Percentiles rank a stretch among this genome's conserved stretches.
These are phyloP conservation scores for Theonella swinhoei DNA, from an alignment of 37 sponge, comb jelly and placozoan genomes.

Conservation along the genomic window DNA sequence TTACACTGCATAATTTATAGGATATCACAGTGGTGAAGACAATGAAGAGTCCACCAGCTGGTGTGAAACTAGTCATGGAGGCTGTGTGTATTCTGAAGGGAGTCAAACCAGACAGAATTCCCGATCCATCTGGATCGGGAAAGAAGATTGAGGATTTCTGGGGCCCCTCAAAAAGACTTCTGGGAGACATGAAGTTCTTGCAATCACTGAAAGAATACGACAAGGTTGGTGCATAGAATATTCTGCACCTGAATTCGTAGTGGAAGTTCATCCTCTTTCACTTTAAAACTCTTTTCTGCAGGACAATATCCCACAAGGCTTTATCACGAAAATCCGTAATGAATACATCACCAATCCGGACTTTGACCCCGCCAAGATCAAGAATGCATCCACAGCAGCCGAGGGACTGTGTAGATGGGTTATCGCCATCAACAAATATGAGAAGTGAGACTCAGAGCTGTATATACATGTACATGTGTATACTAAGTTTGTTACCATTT, in stretches of 20 bases:
- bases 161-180: slow-evolving; percentile 91
- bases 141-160: slow-evolving; percentile 97
- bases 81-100: slow-evolving; percentile 95
- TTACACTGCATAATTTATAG: too few relatives aligned
- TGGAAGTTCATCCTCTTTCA: background rate
- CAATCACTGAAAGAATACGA: slow-evolving; percentile 86
- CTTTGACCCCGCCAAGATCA: slow-evolving; percentile 95
- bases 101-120: slow-evolving; percentile 89
- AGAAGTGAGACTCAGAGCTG: slow-evolving; percentile 61
- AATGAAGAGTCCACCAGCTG: slow-evolving; percentile 94
- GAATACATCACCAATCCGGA: slow-evolving; percentile 90
- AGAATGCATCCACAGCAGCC: slow-evolving; percentile 91
- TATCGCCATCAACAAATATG: slow-evolving; percentile 93
- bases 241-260: background rate
- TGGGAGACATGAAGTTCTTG: slow-evolving; percentile 95
- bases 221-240: slow-evolving; percentile 55
- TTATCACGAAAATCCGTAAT: slow-evolving; percentile 86
- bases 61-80: slow-evolving; percentile 97
- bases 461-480: background rate
- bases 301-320: slow-evolving; percentile 84
- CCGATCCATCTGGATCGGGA: slow-evolving; percentile 89
- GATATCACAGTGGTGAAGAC: slow-evolving; percentile 94
- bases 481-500: background rate
- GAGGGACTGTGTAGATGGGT: slow-evolving; percentile 99
- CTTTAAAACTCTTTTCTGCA: too few relatives aligned